Evolutionary conservation across 2,113 vertebrate species (phyloP).

Genomic region (Phylloscopus whistleri): DNA sequence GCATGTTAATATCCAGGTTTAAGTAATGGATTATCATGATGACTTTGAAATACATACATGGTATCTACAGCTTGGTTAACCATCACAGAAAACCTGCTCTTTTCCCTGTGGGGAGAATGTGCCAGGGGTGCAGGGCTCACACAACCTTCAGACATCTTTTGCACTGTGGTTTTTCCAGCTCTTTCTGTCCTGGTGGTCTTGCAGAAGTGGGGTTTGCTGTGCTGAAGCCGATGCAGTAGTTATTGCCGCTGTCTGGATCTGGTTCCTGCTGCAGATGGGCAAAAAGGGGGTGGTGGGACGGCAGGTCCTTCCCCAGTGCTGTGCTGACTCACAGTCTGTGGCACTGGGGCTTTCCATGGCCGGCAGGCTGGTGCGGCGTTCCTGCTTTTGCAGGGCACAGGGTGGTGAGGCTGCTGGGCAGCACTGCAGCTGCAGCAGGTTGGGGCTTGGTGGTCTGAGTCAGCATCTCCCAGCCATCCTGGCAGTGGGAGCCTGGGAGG

Average conservation of each 20-base stretch:
- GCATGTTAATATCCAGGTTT: not conserved
- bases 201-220: not conserved
- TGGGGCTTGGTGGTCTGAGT: not conserved
- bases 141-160: not conserved
- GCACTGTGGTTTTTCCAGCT: not conserved
- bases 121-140: not conserved
- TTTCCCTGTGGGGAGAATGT: not conserved
- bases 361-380: accelerated
- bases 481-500: not conserved
- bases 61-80: not conserved
- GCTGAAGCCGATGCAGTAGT: not conserved
- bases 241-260: accelerated
- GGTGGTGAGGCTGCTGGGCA: not conserved
- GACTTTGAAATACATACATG: not conserved
- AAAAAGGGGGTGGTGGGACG: accelerated
- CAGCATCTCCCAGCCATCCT: not conserved
- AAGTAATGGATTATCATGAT: not conserved
- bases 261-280: accelerated
- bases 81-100: not conserved
- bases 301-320: accelerated
- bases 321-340: accelerated
- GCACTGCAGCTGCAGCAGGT: accelerated
- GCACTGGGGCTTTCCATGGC: accelerated
- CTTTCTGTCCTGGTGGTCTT: accelerated
- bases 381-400: not conserved